Conservation (phyloP, 2,113 vertebrate genomes). For the Onychostoma macrolepis region DNA sequence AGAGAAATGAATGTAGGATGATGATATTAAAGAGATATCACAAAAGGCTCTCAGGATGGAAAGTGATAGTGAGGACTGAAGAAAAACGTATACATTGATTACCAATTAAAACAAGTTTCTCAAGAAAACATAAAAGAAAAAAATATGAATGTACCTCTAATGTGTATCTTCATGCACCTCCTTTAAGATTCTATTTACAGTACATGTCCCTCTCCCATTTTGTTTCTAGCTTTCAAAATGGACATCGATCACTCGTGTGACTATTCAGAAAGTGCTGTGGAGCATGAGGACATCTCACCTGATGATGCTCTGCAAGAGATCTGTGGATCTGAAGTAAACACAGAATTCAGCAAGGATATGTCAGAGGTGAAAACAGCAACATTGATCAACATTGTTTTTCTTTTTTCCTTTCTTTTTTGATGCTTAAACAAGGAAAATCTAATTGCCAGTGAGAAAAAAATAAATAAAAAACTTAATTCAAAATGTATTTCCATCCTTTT, state of each 20-base stretch:
- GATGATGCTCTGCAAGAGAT: slow-evolving; percentile 75
- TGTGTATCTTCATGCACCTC: not conserved
- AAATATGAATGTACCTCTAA: not conserved
- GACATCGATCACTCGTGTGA: slow-evolving; percentile 86
- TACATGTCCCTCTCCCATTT: not conserved
- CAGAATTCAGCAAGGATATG: slow-evolving; percentile 80
- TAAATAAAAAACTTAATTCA: not conserved
- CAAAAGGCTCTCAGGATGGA: not conserved
- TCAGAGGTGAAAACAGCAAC: slow-evolving; percentile 77
- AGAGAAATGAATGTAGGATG: not conserved
- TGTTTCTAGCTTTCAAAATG: slow-evolving; percentile 72
- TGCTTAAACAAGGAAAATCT: not conserved
- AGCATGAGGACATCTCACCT: slow-evolving; percentile 80
- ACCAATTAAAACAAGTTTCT: not conserved
- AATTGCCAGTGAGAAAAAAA: not conserved
- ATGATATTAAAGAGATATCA: too few relatives aligned
- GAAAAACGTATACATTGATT: not conserved
- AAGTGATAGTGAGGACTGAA: not conserved
- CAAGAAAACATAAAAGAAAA: not conserved
- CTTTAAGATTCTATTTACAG: not conserved
- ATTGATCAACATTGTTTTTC: not conserved
- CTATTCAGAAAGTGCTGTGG: slow-evolving; percentile 81
- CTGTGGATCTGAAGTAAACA: slow-evolving; percentile 70
- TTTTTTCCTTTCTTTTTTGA: not conserved
- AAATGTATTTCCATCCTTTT: not conserved